These are phyloP conservation scores for Neoniphon sammara DNA, from an alignment of 2,797 vertebrate genomes.

Conservation along the genomic window DNA sequence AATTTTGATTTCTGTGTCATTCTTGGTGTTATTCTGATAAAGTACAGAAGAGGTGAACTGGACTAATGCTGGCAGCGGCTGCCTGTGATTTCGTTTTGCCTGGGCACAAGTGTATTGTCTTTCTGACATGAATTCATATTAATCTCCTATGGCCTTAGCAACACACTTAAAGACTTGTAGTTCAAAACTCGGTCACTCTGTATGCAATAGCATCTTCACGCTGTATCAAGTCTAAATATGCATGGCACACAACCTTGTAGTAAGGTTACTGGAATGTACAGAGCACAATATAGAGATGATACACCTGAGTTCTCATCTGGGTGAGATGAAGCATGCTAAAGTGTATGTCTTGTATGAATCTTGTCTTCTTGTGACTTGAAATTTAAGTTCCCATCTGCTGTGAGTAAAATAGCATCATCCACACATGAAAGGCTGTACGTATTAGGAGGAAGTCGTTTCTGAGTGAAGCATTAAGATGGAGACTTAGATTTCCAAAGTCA, in stretches of 20 bases:
- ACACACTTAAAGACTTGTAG: slow-evolving; percentile 23
- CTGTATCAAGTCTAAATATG: slow-evolving; percentile 45
- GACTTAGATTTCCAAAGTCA: slow-evolving; percentile 17
- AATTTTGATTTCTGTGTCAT: not conserved
- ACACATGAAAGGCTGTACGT: not conserved
- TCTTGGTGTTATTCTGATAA: slow-evolving; percentile 18
- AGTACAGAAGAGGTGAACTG: not conserved
- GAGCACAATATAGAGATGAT: slow-evolving; percentile 22
- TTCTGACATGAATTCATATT: slow-evolving; percentile 37
- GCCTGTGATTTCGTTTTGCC: slow-evolving; percentile 12
- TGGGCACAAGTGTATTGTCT: not conserved
- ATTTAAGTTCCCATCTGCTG: slow-evolving; percentile 17
- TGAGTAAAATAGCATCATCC: not conserved
- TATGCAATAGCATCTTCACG: slow-evolving; percentile 16
- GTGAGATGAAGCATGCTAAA: slow-evolving; percentile 53
- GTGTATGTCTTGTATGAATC: slow-evolving; percentile 28
- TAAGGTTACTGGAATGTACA: slow-evolving; percentile 28
- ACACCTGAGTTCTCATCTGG: slow-evolving; percentile 35
- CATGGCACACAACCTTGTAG: slow-evolving; percentile 42
- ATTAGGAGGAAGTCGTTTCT: not conserved
- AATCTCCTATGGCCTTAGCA: slow-evolving; percentile 54
- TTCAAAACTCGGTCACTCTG: slow-evolving; percentile 19
- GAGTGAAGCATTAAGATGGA: slow-evolving; percentile 6
- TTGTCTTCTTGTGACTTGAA: slow-evolving; percentile 29
- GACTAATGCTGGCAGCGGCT: slow-evolving; percentile 10